A percentile compares a stretch with the other conserved stretches of the same genome.
phyloP scores from a whole-genome alignment of 2,797 vertebrate genomes.

The Manis javanica region DNA sequence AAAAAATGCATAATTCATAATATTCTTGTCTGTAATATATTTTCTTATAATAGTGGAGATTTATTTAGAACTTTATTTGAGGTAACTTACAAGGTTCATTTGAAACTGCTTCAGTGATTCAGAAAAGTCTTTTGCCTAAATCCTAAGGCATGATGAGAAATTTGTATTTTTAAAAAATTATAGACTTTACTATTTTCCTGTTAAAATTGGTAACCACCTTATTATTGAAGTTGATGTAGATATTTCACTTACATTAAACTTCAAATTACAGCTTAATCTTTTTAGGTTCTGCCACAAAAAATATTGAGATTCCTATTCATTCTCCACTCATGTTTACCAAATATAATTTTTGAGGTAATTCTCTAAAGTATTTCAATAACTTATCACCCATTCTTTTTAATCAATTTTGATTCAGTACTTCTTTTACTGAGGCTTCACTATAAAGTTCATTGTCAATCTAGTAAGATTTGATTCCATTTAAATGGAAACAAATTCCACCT shows the following conservation, averaged over 20 bases:
- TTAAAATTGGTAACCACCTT: constrained; percentile 37
- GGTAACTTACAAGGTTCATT: background rate
- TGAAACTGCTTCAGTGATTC: constrained; percentile 13
- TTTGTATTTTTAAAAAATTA: constrained; percentile 6
- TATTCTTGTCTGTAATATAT: background rate
- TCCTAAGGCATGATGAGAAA: background rate
- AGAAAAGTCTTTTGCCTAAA: constrained; percentile 32
- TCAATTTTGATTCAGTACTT: background rate
- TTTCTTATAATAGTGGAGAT: background rate
- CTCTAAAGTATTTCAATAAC: constrained; percentile 15
- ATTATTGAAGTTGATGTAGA: background rate
- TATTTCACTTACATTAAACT: constrained; percentile 49
- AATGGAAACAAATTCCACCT: background rate
- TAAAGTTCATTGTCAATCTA: background rate
- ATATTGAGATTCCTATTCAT: constrained; percentile 28
- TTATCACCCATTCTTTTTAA: background rate
- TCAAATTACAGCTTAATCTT: constrained; percentile 47
- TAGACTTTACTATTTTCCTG: background rate
- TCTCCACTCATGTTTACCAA: background rate
- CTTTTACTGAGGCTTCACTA: background rate
- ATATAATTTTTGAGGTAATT: constrained; percentile 1
- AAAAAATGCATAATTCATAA: background rate
- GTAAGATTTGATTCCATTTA: background rate
- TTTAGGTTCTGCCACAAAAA: background rate
- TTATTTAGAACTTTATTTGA: constrained; percentile 15